These are phyloP conservation scores for Nesometra sesokonis DNA, from an alignment of 35 echinoderm and acorn worm species.

Conservation along the genomic window DNA sequence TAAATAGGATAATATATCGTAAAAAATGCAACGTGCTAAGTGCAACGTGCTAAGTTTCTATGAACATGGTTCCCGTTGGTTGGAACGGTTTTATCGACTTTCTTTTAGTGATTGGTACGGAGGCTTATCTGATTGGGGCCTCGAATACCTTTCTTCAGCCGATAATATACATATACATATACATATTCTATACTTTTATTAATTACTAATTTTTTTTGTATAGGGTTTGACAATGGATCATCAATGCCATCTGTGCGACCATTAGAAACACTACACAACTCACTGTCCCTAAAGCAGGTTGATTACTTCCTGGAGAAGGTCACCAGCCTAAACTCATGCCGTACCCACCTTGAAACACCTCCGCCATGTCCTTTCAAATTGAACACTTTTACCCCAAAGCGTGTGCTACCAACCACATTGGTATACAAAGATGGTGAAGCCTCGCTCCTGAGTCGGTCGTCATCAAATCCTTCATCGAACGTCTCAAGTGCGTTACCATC, in stretches of 20 bases:
- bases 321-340: conserved; percentile 33
- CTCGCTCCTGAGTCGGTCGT: conserved; percentile 47
- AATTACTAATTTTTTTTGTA: background rate
- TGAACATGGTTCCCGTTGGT: no score
- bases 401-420: conserved; percentile 32
- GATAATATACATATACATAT: no score
- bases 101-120: no score
- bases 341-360: conserved; percentile 24
- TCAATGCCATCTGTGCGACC: conserved; percentile 71
- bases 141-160: no score
- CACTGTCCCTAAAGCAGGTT: conserved; percentile 78
- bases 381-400: conserved; percentile 60
- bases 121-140: no score
- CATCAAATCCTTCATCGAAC: conserved; percentile 76
- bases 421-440: conserved; percentile 11
- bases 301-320: conserved; percentile 73
- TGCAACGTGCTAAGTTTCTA: no score
- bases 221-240: background rate
- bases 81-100: no score
- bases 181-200: no score
- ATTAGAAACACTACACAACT: conserved; percentile 89
- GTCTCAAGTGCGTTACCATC: conserved; percentile 78
- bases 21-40: no score
- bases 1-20: no score
- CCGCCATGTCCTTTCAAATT: conserved; percentile 23